Evolutionary conservation across 2,797 vertebrate species (phyloP).

Genomic region (Pangasius djambal): DNA sequence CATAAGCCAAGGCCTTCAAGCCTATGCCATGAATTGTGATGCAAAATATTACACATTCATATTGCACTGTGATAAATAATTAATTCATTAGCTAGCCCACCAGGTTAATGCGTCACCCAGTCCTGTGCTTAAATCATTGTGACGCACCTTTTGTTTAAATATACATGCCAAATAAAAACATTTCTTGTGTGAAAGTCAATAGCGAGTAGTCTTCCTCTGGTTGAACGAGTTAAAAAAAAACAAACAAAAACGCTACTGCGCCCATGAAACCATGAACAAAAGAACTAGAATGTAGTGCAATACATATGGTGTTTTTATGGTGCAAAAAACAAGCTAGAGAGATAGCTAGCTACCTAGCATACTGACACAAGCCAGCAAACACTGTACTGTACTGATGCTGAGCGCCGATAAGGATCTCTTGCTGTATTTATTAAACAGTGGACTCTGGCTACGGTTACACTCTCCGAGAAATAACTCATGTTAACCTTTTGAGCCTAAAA

Average conservation of each 20-base stretch:
- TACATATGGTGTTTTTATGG: neutral
- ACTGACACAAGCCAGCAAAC: too few species aligned
- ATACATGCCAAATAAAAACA: too few species aligned
- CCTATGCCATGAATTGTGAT: neutral
- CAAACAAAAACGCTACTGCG: too few species aligned
- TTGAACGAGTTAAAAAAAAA: neutral
- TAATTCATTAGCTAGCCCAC: neutral
- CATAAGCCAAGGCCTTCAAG: neutral
- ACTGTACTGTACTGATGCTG: neutral
- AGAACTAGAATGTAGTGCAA: neutral
- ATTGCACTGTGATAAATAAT: neutral
- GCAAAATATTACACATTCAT: neutral
- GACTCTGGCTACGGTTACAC: neutral
- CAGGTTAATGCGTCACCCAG: neutral
- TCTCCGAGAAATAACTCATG: neutral
- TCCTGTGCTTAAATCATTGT: too few species aligned
- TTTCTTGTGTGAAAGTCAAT: neutral
- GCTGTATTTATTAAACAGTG: neutral
- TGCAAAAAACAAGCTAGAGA: neutral
- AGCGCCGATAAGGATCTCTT: neutral
- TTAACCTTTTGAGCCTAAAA: neutral
- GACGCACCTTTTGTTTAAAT: too few species aligned
- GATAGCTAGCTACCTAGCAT: neutral
- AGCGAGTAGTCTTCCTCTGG: neutral
- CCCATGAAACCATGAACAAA: too few species aligned